Conservation (phyloP, 64 coral and sea anemone genomes). For the Actinia equina region DNA sequence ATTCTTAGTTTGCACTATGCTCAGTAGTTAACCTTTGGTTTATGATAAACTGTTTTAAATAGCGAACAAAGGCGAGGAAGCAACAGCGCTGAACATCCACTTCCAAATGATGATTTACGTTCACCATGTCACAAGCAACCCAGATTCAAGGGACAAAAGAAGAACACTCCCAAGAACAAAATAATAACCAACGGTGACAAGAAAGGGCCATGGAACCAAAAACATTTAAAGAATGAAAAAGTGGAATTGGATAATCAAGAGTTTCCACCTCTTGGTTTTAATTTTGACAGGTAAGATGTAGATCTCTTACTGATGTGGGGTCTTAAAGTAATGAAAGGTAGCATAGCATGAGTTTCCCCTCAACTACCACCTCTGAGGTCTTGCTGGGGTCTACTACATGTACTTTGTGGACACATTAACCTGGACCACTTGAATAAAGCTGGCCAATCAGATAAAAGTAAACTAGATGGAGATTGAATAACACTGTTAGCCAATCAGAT, state of each 20-base stretch:
- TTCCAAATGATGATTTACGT: not conserved
- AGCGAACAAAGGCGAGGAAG: not conserved
- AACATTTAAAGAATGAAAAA: not conserved
- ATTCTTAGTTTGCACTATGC: too few species aligned
- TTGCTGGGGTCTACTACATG: too few species aligned
- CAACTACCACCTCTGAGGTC: too few species aligned
- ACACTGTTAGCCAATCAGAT: too few species aligned
- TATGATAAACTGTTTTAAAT: too few species aligned
- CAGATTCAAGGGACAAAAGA: constrained; percentile 8
- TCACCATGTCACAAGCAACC: constrained; percentile 29
- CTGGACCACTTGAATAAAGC: too few species aligned
- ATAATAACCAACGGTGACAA: constrained; percentile 23
- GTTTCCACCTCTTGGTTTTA: constrained; percentile 69
- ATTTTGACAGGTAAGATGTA: constrained; percentile 7
- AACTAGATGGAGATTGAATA: too few species aligned
- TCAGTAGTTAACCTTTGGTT: too few species aligned
- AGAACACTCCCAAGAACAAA: constrained; percentile 44
- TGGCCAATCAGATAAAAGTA: too few species aligned
- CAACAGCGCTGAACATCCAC: not conserved
- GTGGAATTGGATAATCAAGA: constrained; percentile 17
- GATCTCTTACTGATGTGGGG: not conserved
- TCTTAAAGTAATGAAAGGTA: too few species aligned
- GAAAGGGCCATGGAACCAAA: constrained; percentile 11
- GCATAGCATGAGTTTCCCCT: too few species aligned
- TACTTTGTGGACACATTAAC: too few species aligned